phyloP scores from a whole-genome alignment of 2,113 vertebrate species.

The Sciurus niger region DNA sequence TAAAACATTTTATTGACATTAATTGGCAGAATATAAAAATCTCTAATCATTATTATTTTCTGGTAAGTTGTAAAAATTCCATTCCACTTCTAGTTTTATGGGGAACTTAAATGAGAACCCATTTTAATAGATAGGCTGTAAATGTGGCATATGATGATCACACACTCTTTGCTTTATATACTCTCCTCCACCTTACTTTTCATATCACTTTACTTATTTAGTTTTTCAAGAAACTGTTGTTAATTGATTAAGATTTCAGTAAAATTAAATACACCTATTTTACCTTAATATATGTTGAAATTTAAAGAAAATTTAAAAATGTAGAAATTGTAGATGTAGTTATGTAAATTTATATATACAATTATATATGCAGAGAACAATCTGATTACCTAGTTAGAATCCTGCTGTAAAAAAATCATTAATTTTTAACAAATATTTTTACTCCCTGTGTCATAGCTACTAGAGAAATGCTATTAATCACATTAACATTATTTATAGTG shows the following conservation, averaged over 20 bases:
- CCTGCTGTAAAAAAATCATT: slow-evolving; percentile 4
- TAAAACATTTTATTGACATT: slow-evolving; percentile 2
- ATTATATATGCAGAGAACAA: background rate
- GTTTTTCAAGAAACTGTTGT: background rate
- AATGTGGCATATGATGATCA: background rate
- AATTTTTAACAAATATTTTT: slow-evolving; percentile 35
- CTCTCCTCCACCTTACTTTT: background rate
- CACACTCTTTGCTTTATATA: background rate
- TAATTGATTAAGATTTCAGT: background rate
- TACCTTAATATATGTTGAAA: background rate
- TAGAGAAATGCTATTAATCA: slow-evolving; percentile 67
- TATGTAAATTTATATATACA: background rate
- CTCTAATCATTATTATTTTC: background rate
- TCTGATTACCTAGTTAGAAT: background rate
- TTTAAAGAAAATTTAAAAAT: background rate
- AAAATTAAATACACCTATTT: background rate
- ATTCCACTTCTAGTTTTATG: background rate
- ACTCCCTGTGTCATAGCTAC: slow-evolving; percentile 19
- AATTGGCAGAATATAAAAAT: slow-evolving; percentile 23
- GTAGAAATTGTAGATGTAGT: background rate
- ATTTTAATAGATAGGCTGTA: background rate
- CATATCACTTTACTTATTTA: background rate
- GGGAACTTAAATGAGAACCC: background rate
- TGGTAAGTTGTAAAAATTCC: background rate
- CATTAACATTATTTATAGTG: slow-evolving; percentile 58